phyloP scores from a whole-genome alignment of 2,113 vertebrate species.

The Brachypodius melanocephalos region DNA sequence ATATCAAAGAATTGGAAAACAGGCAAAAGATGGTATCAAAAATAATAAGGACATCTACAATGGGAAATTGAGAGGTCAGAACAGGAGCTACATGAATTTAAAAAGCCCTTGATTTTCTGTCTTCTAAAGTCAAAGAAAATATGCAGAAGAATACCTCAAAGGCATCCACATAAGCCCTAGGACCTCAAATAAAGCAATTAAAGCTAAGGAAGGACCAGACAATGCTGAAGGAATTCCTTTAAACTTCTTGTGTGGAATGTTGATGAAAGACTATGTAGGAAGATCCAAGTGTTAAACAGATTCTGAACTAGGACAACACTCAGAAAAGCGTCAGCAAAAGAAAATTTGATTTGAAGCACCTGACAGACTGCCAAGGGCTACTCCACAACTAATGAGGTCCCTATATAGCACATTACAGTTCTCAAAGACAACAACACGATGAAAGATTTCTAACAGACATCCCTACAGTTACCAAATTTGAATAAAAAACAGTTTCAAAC shows the following conservation, averaged over 20 bases:
- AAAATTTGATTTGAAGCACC: conserved; percentile 1
- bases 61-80: background rate
- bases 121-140: conserved; percentile 32
- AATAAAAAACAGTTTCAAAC: background rate
- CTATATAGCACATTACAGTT: background rate
- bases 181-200: conserved; percentile 30
- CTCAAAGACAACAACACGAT: background rate
- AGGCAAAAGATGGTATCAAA: background rate
- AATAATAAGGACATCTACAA: background rate
- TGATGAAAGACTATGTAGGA: background rate
- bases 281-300: background rate
- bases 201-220: background rate
- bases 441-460: background rate
- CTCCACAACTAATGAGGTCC: background rate
- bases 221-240: conserved; percentile 17
- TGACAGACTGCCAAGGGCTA: background rate
- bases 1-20: conserved; percentile 1
- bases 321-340: background rate
- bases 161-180: background rate
- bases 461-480: background rate
- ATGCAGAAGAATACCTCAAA: conserved; percentile 12
- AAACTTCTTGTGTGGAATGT: conserved; percentile 4
- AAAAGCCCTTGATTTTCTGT: background rate
- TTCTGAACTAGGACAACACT: background rate
- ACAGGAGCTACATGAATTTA: background rate